phyloP scores from a whole-genome alignment of 2,888 invertebrate species.

The Drosophila kanekoi region DNA sequence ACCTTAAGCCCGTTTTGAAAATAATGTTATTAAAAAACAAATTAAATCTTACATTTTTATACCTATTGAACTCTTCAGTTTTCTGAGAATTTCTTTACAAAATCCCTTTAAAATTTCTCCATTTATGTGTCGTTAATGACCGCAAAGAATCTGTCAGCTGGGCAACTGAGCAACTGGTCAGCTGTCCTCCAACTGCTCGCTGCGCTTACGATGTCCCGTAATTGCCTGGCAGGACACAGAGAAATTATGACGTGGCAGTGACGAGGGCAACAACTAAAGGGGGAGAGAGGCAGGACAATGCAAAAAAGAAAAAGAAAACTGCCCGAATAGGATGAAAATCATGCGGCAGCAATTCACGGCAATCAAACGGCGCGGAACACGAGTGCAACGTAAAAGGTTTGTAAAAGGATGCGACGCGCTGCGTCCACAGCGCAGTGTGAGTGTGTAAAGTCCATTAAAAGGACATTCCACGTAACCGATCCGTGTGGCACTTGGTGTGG shows the following conservation, averaged over 20 bases:
- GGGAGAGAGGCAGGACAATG: neutral
- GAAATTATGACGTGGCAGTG: slow-evolving; percentile 66
- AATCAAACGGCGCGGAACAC: slow-evolving; percentile 77
- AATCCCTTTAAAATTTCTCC: slow-evolving; percentile 3
- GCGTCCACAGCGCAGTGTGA: slow-evolving; percentile 41
- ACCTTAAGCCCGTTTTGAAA: too few relatives aligned
- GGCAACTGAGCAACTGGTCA: slow-evolving; percentile 53
- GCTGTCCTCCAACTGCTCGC: slow-evolving; percentile 47
- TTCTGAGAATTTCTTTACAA: neutral
- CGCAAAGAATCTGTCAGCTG: slow-evolving; percentile 50
- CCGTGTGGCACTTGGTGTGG: slow-evolving; percentile 70
- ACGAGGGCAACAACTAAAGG: slow-evolving; percentile 43
- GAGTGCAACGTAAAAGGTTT: slow-evolving; percentile 71
- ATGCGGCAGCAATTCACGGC: slow-evolving; percentile 79
- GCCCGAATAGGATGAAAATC: slow-evolving; percentile 71
- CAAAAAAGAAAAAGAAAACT: slow-evolving; percentile 18
- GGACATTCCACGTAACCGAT: slow-evolving; percentile 79
- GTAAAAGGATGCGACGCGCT: slow-evolving; percentile 69
- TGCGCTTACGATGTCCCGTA: slow-evolving; percentile 42
- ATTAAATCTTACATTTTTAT: too few relatives aligned
- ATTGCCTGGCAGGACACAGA: slow-evolving; percentile 49
- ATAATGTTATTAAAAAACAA: too few relatives aligned
- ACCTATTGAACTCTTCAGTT: too few relatives aligned
- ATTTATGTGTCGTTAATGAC: slow-evolving; percentile 38
- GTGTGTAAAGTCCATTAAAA: slow-evolving; percentile 78